A percentile compares a stretch with the other conserved stretches of the same genome.
Evolutionary conservation across 2,113 vertebrate genomes (phyloP).

Genomic region (Martes martes): DNA sequence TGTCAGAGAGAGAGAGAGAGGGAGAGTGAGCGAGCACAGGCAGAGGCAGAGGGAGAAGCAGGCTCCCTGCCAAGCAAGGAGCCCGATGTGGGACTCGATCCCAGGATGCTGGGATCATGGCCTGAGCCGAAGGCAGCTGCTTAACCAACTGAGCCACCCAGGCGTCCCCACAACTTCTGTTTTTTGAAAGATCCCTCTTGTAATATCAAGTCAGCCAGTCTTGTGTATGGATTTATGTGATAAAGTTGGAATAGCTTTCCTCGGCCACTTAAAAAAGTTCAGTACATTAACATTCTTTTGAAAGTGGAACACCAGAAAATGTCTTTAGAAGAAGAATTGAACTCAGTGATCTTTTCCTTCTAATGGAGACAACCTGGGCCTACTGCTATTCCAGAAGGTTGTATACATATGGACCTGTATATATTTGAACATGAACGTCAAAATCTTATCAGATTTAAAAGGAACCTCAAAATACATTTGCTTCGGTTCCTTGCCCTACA

Average conservation of each 20-base stretch:
- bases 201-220: neutral
- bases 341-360: neutral
- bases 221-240: neutral
- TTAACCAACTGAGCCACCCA: no score
- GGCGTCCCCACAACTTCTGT: no score
- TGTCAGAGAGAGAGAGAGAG: no score
- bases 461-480: neutral
- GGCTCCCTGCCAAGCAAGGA: no score
- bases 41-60: no score
- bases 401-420: neutral
- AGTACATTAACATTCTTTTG: neutral
- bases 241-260: neutral
- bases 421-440: neutral
- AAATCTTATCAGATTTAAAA: neutral
- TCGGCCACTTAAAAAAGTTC: neutral
- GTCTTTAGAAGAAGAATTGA: neutral
- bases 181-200: neutral
- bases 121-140: no score
- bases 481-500: slow-evolving; percentile 3
- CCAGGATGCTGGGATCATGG: no score
- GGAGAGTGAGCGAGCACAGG: no score
- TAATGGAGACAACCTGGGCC: neutral
- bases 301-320: neutral
- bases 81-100: no score
- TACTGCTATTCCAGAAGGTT: neutral